phyloP scores from a whole-genome alignment of 2,113 vertebrate species.

The Spheniscus mendiculus region DNA sequence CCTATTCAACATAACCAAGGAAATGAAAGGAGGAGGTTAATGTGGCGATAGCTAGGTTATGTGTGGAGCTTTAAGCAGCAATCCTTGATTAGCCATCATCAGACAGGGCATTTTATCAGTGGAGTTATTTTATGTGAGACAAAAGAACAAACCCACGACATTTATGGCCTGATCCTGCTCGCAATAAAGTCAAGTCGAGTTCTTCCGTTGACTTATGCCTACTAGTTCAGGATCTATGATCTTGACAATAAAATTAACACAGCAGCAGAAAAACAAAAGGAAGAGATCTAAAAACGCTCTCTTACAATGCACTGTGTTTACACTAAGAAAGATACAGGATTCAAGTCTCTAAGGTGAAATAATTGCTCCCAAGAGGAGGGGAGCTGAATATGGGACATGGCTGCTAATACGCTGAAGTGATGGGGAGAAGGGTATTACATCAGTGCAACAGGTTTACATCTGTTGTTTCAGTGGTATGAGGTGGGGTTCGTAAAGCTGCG shows the following conservation, averaged over 20 bases:
- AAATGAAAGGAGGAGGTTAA: slow-evolving; percentile 30
- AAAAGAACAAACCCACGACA: not conserved
- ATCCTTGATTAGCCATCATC: not conserved
- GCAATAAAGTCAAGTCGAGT: not conserved
- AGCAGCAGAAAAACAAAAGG: not conserved
- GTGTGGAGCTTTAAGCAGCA: not conserved
- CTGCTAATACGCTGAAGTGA: not conserved
- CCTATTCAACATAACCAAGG: slow-evolving; percentile 3
- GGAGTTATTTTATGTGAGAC: not conserved
- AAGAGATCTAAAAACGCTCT: not conserved
- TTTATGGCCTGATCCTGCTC: slow-evolving; percentile 30
- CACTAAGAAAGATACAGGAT: not conserved
- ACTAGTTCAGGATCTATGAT: slow-evolving; percentile 11
- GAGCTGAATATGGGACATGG: not conserved
- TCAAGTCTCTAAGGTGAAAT: not conserved
- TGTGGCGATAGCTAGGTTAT: not conserved
- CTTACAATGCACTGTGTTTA: not conserved
- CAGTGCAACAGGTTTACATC: not conserved
- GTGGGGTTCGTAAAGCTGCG: not conserved
- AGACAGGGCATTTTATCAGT: not conserved
- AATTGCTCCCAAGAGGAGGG: not conserved
- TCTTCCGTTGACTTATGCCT: not conserved
- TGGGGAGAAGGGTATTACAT: not conserved
- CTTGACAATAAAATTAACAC: slow-evolving; percentile 35
- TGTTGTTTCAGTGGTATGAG: not conserved